phyloP scores from a whole-genome alignment of 2,888 invertebrate species.

The Andrena trimmerana region DNA sequence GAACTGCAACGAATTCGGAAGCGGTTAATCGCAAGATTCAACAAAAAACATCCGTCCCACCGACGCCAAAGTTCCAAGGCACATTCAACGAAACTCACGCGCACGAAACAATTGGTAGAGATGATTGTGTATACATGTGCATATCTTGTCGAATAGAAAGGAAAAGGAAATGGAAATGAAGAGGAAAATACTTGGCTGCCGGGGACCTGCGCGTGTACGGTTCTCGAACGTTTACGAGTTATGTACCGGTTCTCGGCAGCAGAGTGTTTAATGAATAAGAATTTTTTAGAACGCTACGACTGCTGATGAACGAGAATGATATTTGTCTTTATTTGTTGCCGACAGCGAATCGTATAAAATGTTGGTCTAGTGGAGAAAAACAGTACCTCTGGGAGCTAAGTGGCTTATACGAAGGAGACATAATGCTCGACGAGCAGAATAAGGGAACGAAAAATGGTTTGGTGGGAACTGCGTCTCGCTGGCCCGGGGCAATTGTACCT shows the following conservation, averaged over 20 bases:
- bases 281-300: too few species aligned
- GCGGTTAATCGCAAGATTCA: background rate
- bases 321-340: background rate
- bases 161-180: background rate
- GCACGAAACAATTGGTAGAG: conserved; percentile 71
- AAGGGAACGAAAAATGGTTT: conserved; percentile 84
- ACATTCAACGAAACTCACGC: conserved; percentile 66
- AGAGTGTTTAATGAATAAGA: too few species aligned
- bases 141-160: background rate
- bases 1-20: background rate
- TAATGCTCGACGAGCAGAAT: conserved; percentile 85
- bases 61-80: conserved; percentile 68
- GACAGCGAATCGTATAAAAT: conserved; percentile 77
- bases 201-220: too few species aligned
- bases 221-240: too few species aligned
- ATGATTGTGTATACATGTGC: background rate
- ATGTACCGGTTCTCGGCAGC: too few species aligned
- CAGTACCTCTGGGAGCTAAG: conserved; percentile 87
- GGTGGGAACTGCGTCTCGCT: conserved; percentile 85
- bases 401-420: conserved; percentile 88
- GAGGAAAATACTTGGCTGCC: too few species aligned
- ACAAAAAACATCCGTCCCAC: conserved; percentile 60
- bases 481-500: conserved; percentile 87
- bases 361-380: conserved; percentile 85
- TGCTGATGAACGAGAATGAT: background rate